Percentiles rank a stretch among this genome's conserved stretches.
These are phyloP conservation scores for Chymomyza costata DNA, from an alignment of 1,140 invertebrate species.

Conservation along the genomic window DNA sequence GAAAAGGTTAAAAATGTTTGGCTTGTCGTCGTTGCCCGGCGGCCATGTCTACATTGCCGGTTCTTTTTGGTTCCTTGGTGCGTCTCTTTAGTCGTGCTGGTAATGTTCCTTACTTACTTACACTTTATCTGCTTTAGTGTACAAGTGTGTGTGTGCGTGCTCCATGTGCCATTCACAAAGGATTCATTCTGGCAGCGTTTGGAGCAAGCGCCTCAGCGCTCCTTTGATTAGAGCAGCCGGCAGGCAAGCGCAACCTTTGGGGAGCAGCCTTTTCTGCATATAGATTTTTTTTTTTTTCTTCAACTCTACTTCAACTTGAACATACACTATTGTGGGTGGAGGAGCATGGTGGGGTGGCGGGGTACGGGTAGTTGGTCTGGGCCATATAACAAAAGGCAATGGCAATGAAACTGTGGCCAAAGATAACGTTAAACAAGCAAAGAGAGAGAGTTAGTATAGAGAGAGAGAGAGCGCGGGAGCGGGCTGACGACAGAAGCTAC, in stretches of 20 bases:
- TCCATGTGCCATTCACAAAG: constrained; percentile 56
- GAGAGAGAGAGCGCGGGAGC: not conserved
- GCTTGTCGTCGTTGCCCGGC: constrained; percentile 28
- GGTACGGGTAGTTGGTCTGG: not conserved
- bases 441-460: not conserved
- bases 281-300: not conserved
- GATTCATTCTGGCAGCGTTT: constrained; percentile 51
- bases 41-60: constrained; percentile 67
- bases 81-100: constrained; percentile 27
- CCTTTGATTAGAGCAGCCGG: constrained; percentile 72
- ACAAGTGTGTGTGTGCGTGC: constrained; percentile 1
- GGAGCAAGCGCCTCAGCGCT: constrained; percentile 31
- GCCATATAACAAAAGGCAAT: constrained; percentile 25
- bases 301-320: not conserved
- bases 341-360: constrained; percentile 3
- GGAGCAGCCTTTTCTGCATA: constrained; percentile 22
- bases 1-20: constrained; percentile 54
- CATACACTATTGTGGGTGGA: constrained; percentile 45
- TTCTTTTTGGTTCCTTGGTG: constrained; percentile 19
- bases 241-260: constrained; percentile 70
- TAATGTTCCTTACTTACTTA: constrained; percentile 20
- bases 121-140: constrained; percentile 51
- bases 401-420: constrained; percentile 70
- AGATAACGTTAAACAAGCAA: constrained; percentile 52
- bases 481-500: too few species aligned